Base-by-base conservation (phyloP, 2,888 invertebrate species). In the Leucophenga montana region DNA sequence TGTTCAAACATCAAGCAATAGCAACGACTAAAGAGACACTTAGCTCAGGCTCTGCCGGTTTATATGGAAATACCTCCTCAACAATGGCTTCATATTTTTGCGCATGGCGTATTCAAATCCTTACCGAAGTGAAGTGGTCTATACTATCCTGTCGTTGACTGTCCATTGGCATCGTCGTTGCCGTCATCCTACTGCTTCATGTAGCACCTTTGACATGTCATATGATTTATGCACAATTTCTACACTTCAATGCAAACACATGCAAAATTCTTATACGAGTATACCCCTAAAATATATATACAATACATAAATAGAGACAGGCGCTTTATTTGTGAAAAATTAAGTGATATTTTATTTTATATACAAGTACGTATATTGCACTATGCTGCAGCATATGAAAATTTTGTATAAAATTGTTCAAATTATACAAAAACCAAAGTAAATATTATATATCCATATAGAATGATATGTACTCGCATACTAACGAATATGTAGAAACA, bases 21-120 rank as follows among this genome's bases (percentile, higher is more conserved):
- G 27, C 27, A 27, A 4, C 27, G 27, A 11, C 39, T 39, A 39
- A 39, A 39, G 11, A 39, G 39, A 50, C 50, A 50, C 50, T 50
- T 13, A 50, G 50, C 50, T n/a, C 50, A 18, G 61, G 18, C 22
- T 65, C 27, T 46, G 65, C n/a, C 50, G 39, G 46, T 67, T 81
- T 82, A 82, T 82, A 82, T 83, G 81, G 81, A 83, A 82, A 82
- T 83, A 74, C 64, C 71, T 65, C 64, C 71, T 65, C 78, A 83
- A 82, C 81, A 82, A 82, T 82, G 84, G 81, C 84, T 80, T 83
- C 82, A 82, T 82, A 82, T 82, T 83, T 82, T 83, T 84, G 73
- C 76, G 69, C 76, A 53, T 71, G 74, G 73, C 73, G 80, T 76
- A 83, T 83, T 83, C 84, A 82, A 82, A 82, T 82, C 82, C 84